A percentile compares a stretch with the other conserved stretches of the same genome.
Evolutionary conservation across 2,888 invertebrate genomes (phyloP).

Genomic region (Vesta saturnalis): DNA sequence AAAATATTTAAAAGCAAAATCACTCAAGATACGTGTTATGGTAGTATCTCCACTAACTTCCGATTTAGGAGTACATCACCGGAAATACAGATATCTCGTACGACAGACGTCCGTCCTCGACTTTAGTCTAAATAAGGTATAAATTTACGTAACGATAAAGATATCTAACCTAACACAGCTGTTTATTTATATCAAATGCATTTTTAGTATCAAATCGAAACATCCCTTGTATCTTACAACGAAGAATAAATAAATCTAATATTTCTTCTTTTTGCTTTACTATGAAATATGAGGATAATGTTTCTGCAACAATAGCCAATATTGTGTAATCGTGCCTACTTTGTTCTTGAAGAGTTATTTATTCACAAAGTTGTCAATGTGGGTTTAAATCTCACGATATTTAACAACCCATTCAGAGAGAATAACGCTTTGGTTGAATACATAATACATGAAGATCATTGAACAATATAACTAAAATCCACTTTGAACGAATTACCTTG

Average conservation of each 20-base stretch:
- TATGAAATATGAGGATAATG: slow-evolving; percentile 35
- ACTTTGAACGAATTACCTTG: slow-evolving; percentile 12
- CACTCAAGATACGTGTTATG: no score
- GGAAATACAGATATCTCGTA: slow-evolving; percentile 40
- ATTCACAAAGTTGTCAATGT: slow-evolving; percentile 44
- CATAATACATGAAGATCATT: slow-evolving; percentile 28
- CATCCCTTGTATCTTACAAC: slow-evolving; percentile 1
- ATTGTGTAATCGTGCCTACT: slow-evolving; percentile 46
- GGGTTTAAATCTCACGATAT: slow-evolving; percentile 46
- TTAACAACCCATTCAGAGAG: slow-evolving; percentile 38
- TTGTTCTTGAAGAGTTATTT: slow-evolving; percentile 45
- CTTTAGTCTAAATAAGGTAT: not conserved
- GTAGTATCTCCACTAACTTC: slow-evolving; percentile 36
- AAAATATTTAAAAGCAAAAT: no score
- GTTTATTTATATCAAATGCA: not conserved
- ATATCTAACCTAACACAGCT: not conserved
- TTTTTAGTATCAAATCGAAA: not conserved
- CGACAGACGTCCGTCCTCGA: slow-evolving; percentile 41
- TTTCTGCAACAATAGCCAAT: slow-evolving; percentile 44
- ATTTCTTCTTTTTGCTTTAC: slow-evolving; percentile 27
- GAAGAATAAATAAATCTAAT: not conserved
- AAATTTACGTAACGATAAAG: not conserved
- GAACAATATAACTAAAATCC: slow-evolving; percentile 21
- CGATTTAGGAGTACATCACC: slow-evolving; percentile 41
- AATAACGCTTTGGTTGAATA: slow-evolving; percentile 29